A percentile compares a stretch with the other conserved stretches of the same genome.
Conservation (phyloP, 2,113 vertebrate genomes). For the Eulemur macaco region DNA sequence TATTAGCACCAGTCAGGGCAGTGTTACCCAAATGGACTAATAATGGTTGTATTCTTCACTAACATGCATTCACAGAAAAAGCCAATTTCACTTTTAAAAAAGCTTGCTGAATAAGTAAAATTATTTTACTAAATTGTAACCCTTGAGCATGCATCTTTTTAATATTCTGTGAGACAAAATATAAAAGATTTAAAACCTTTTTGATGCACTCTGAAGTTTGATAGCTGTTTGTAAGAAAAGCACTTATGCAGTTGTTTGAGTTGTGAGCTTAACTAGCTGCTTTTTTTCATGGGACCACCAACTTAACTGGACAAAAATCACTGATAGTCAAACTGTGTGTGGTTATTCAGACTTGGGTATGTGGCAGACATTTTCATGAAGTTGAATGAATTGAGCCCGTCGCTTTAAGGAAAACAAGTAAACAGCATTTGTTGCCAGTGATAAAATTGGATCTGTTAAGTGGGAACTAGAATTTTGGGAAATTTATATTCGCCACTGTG, state of each 20-base stretch:
- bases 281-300: background rate
- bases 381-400: background rate
- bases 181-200: background rate
- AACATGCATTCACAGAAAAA: background rate
- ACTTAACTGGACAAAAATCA: background rate
- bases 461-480: constrained; percentile 21
- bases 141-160: background rate
- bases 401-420: background rate
- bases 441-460: constrained; percentile 10
- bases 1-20: background rate
- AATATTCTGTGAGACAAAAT: background rate
- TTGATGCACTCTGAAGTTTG: background rate
- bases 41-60: background rate
- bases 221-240: background rate
- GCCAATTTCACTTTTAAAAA: background rate
- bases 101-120: background rate
- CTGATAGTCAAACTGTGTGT: background rate
- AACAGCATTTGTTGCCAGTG: background rate
- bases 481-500: background rate
- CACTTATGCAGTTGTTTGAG: background rate
- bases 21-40: background rate
- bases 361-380: background rate
- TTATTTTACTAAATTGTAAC: background rate
- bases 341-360: background rate
- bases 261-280: background rate